phyloP scores from a whole-genome alignment of 2,888 invertebrate genomes.

The Drosophila borborema region DNA sequence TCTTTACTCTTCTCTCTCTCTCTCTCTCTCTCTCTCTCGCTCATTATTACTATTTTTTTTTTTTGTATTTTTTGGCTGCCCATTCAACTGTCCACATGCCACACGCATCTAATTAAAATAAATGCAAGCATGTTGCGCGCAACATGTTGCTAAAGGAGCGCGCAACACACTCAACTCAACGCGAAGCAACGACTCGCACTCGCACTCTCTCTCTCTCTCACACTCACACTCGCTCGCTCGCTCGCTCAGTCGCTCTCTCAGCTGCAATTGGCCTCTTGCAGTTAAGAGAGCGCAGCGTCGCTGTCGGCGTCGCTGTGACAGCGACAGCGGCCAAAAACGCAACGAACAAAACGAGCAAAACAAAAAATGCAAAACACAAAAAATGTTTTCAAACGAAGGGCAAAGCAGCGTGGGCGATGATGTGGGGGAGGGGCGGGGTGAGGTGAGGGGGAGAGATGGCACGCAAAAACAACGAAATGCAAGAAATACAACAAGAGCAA shows the following conservation, averaged over 20 bases:
- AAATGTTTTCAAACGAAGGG: constrained; percentile 24
- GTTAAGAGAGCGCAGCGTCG: neutral
- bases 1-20: no score
- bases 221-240: constrained; percentile 7
- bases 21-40: no score
- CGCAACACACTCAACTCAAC: constrained; percentile 23
- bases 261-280: no score
- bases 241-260: neutral
- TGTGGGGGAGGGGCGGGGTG: neutral
- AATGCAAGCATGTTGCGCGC: constrained; percentile 51
- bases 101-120: constrained; percentile 54
- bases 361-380: constrained; percentile 69
- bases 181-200: neutral
- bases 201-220: neutral
- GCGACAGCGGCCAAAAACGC: constrained; percentile 59
- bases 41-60: no score
- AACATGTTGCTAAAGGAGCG: constrained; percentile 77
- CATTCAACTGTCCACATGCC: constrained; percentile 1
- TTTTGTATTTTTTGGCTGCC: neutral
- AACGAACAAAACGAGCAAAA: constrained; percentile 81
- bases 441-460: neutral
- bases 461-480: constrained; percentile 56
- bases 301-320: constrained; percentile 5
- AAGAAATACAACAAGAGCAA: neutral
- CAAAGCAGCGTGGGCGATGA: neutral